Percentiles rank a stretch among this genome's conserved stretches.
Evolutionary conservation across 2,113 vertebrate genomes (phyloP).

Genomic region (Rattus rattus): DNA sequence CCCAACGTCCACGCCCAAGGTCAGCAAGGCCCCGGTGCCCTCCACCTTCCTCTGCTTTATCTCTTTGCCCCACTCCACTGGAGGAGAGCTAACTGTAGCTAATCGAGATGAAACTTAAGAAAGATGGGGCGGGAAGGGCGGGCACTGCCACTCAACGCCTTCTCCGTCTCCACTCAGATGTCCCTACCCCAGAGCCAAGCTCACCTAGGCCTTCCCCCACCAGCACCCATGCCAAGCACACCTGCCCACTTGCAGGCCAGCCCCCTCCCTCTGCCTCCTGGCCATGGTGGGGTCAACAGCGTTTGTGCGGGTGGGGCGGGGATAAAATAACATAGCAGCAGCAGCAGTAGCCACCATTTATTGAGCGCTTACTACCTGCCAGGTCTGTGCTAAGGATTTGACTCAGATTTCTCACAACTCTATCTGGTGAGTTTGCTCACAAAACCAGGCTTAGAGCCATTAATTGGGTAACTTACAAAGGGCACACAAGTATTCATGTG

Average conservation of each 20-base stretch:
- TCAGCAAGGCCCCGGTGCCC: background rate
- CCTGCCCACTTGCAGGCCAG: constrained; percentile 73
- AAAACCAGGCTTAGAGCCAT: background rate
- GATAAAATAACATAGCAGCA: constrained; percentile 51
- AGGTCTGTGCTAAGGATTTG: constrained; percentile 75
- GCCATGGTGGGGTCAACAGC: constrained; percentile 54
- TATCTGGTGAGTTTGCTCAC: background rate
- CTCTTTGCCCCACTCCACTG: constrained; percentile 31
- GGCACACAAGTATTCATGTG: background rate
- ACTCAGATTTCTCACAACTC: constrained; percentile 17
- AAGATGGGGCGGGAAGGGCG: background rate
- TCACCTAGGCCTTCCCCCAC: constrained; percentile 63
- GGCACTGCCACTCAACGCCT: background rate
- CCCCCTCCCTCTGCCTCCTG: constrained; percentile 61
- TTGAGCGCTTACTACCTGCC: constrained; percentile 76
- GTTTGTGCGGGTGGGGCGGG: constrained; percentile 64
- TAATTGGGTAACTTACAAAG: background rate
- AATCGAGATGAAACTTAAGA: background rate
- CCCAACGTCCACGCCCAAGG: background rate
- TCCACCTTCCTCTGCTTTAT: background rate
- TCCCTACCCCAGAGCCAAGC: constrained; percentile 73
- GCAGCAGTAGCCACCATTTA: constrained; percentile 78
- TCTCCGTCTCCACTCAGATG: constrained; percentile 16
- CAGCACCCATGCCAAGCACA: constrained; percentile 79
- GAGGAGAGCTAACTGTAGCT: constrained; percentile 14